Conservation (phyloP, 2,113 vertebrate genomes). For the Osmerus mordax region DNA sequence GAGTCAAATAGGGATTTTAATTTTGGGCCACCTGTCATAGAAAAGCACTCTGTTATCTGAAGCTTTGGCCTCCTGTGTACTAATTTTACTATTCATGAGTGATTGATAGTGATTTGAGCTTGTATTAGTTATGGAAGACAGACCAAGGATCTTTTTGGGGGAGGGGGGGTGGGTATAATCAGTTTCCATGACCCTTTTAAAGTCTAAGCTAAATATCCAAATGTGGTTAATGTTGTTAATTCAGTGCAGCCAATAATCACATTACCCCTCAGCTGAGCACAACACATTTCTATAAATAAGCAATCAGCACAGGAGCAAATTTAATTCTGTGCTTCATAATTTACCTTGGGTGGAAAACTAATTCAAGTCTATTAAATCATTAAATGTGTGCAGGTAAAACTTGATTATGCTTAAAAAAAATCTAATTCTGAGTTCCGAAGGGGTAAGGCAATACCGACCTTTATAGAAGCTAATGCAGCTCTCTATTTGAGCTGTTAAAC, state of each 20-base stretch:
- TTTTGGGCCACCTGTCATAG: slow-evolving; percentile 16
- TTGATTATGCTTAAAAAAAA: slow-evolving; percentile 58
- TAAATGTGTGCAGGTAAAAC: slow-evolving; percentile 74
- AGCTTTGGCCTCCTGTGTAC: slow-evolving; percentile 5
- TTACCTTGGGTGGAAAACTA: slow-evolving; percentile 70
- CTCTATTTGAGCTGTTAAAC: slow-evolving; percentile 70
- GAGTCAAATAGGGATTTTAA: background rate
- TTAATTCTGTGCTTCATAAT: slow-evolving; percentile 74
- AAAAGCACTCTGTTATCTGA: background rate
- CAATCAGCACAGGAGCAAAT: slow-evolving; percentile 70
- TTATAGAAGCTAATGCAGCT: slow-evolving; percentile 63
- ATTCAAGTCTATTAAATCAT: slow-evolving; percentile 76
- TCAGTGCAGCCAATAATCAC: slow-evolving; percentile 45
- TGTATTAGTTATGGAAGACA: background rate
- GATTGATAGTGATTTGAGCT: background rate
- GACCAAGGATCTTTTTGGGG: background rate
- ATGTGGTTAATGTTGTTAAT: background rate
- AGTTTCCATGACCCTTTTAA: slow-evolving; percentile 35
- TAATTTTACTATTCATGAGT: too few relatives aligned
- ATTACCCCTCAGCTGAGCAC: slow-evolving; percentile 43
- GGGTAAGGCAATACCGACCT: slow-evolving; percentile 45
- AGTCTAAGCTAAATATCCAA: background rate
- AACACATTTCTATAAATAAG: slow-evolving; percentile 56
- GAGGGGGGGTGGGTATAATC: background rate
- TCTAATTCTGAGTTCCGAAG: slow-evolving; percentile 53